Base-by-base conservation (phyloP, 2,888 invertebrate species). In the Parnassius orleans region DNA sequence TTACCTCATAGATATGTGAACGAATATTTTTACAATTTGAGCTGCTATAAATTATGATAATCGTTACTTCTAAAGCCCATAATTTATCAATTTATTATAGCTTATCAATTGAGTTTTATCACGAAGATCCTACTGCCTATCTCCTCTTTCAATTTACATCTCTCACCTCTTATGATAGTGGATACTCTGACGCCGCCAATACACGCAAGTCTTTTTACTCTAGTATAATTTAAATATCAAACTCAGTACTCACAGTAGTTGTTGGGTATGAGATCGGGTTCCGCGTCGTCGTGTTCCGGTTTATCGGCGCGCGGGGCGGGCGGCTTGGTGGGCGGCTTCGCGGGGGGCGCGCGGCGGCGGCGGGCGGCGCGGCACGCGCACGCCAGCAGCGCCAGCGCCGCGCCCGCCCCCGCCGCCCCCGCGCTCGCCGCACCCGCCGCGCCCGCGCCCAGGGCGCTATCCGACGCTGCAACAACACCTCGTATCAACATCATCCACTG, bases 191-290 rank as follows among this genome's bases (percentile, higher is more conserved):
- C 19, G 19, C 19, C 19, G 19, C 2, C 19, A 19, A 19, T 19
- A 19, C 19, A 19, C 19, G 19, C 2, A 19, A 19, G 2, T 0
- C 19, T 19, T 19, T 19, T 19, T 19, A 19, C 19, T 19, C 2
- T 19, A 19, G 19, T 19, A 19, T 19, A 19, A 19, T 19, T 19
- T 19, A 19, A 19, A 19, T 19, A 19, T 19, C 2, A 19, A 19
- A 19, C 7, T 33, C 0, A 7, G 9, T 65, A 85, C 88, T 86
- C 53, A 88, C 89, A 87, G 69, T 88, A 90, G 70, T 90, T 84
- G 70, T 90, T 90, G 7, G 90, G 90, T 76, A 90, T 90, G 68
- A 90, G 85, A 72, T 90, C 90, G 0, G 90, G 90, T 74, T 90
- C 90, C 19, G 85, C 76, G 73, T 90, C 90, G 68, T 90, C 90